These are phyloP conservation scores for Coelopa frigida DNA, from an alignment of 1,140 invertebrate species.

Conservation along the genomic window DNA sequence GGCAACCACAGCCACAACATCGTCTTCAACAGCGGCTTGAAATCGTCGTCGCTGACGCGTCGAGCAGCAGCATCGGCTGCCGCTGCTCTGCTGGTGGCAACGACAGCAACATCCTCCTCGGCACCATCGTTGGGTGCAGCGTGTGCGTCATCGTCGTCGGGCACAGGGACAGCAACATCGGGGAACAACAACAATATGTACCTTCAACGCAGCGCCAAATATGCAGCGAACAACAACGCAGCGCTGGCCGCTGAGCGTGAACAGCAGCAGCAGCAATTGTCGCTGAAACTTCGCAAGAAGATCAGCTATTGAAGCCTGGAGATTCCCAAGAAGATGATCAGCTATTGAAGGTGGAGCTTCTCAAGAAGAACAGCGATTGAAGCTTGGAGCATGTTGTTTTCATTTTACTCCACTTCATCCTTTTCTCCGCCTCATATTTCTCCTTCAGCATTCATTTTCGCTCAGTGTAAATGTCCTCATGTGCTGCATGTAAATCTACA, in stretches of 20 bases:
- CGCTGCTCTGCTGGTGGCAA: conserved; percentile 1
- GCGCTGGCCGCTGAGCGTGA: not conserved
- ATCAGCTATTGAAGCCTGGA: conserved; percentile 37
- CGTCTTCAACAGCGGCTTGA: conserved; percentile 16
- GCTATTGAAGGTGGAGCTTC: no score
- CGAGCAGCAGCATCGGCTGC: not conserved
- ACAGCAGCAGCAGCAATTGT: conserved; percentile 19
- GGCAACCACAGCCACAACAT: conserved; percentile 10
- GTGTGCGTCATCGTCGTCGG: conserved; percentile 34
- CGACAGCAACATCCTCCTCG: not conserved
- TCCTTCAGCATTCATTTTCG: no score
- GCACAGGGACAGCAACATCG: conserved; percentile 37
- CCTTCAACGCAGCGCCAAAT: conserved; percentile 22
- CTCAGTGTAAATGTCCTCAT: no score
- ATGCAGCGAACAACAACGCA: conserved; percentile 6
- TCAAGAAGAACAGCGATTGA: no score
- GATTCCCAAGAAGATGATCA: no score
- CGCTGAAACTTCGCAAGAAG: conserved; percentile 38
- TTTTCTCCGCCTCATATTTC: no score
- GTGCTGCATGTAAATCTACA: no score
- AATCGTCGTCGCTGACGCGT: no score
- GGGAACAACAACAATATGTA: conserved; percentile 15
- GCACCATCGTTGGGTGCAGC: conserved; percentile 5
- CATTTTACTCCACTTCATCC: no score
- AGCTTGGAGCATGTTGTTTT: no score